phyloP scores from a whole-genome alignment of 2,113 vertebrate genomes.

The Isurus oxyrinchus region DNA sequence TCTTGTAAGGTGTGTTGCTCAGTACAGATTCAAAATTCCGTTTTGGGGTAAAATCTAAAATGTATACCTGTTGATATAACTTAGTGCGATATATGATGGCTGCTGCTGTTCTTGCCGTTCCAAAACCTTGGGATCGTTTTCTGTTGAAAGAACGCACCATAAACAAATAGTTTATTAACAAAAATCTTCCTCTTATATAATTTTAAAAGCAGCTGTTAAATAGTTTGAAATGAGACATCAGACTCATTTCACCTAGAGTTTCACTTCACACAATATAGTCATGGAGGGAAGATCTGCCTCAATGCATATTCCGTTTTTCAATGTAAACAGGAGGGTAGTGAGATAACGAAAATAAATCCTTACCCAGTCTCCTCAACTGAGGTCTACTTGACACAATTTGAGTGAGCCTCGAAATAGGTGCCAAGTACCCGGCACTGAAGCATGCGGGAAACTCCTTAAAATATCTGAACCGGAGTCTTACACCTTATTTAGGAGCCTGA shows the following conservation, averaged over 20 bases:
- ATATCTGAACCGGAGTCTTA: background rate
- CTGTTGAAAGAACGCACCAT: constrained; percentile 12
- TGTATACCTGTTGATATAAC: constrained; percentile 39
- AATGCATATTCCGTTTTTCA: no score
- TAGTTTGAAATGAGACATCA: background rate
- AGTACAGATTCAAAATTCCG: background rate
- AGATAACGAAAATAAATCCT: background rate
- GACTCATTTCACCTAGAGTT: background rate
- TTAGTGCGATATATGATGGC: constrained; percentile 39
- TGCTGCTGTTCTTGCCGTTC: constrained; percentile 38
- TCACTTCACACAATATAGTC: background rate
- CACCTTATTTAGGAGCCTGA: background rate
- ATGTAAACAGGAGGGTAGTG: background rate
- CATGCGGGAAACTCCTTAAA: background rate
- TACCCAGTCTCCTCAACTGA: background rate
- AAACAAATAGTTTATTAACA: constrained; percentile 16
- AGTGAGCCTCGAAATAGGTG: background rate
- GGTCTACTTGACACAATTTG: no score
- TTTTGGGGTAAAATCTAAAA: background rate
- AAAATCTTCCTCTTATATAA: background rate
- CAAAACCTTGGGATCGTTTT: constrained; percentile 38
- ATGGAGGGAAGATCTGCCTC: background rate
- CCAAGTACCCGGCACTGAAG: background rate
- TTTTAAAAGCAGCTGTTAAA: constrained; percentile 11
- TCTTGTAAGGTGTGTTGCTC: background rate